phyloP scores from a whole-genome alignment of 2,888 invertebrate genomes.

The Thalpophila matura region DNA sequence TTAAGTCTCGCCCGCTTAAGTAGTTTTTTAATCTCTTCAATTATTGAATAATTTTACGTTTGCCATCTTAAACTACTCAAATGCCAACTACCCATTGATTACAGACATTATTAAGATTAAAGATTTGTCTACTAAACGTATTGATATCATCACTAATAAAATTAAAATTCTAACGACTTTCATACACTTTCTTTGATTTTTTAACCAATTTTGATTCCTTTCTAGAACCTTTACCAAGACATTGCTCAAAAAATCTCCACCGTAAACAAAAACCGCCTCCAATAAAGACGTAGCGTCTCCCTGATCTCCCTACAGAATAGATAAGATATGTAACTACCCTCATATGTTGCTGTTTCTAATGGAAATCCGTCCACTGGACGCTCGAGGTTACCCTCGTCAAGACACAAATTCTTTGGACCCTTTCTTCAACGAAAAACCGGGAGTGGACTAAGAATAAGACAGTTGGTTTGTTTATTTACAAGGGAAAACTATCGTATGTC shows the following conservation, averaged over 20 bases:
- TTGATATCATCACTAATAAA: neutral
- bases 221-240: neutral
- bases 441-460: too few species aligned
- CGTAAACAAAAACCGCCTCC: constrained; percentile 10
- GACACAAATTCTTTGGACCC: constrained; percentile 28
- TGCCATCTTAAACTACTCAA: too few species aligned
- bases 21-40: too few species aligned
- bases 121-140: too few species aligned
- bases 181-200: neutral
- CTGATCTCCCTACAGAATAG: constrained; percentile 26
- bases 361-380: constrained; percentile 44
- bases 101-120: neutral
- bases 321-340: constrained; percentile 24
- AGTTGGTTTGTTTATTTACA: neutral
- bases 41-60: too few species aligned
- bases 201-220: accelerated
- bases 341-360: constrained; percentile 45
- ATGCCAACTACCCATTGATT: too few species aligned
- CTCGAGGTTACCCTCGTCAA: constrained; percentile 43
- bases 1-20: too few species aligned
- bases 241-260: neutral
- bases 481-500: too few species aligned
- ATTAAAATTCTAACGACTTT: neutral
- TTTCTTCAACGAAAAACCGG: constrained; percentile 7
- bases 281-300: constrained; percentile 28